phyloP scores from a whole-genome alignment of 2,888 invertebrate genomes.

The Labia minor region DNA sequence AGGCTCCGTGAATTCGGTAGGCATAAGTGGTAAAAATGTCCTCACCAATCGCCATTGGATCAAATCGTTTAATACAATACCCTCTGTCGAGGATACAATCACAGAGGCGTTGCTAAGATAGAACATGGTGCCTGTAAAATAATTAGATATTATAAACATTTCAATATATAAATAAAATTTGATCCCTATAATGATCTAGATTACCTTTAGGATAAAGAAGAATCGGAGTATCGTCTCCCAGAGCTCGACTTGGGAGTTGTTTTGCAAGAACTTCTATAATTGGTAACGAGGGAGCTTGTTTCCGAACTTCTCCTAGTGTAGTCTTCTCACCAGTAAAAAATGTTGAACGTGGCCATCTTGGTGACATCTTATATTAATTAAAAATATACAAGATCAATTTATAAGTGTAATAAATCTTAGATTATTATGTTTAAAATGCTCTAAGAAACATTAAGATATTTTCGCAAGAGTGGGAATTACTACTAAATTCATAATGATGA shows the following conservation, averaged over 20 bases:
- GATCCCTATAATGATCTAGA: background rate
- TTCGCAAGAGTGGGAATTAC: too few relatives aligned
- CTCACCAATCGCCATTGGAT: background rate
- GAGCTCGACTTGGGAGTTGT: background rate
- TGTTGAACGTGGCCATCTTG: background rate
- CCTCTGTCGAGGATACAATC: background rate
- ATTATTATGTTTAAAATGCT: too few relatives aligned
- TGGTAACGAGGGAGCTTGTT: background rate
- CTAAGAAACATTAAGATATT: too few relatives aligned
- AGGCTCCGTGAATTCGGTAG: background rate
- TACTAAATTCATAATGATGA: too few relatives aligned
- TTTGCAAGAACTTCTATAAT: background rate
- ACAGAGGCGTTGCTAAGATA: background rate
- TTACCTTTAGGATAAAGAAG: background rate
- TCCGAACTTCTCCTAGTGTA: background rate
- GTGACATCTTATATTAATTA: background rate
- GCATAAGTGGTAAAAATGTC: background rate
- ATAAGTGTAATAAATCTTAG: too few relatives aligned
- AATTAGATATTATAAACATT: too few relatives aligned
- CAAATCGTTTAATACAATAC: background rate
- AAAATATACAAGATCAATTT: too few relatives aligned
- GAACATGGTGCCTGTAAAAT: background rate
- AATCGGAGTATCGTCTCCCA: background rate
- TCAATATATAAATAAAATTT: background rate
- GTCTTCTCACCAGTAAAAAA: background rate